Conservation (phyloP, 2,797 vertebrate genomes). For the Salarias fasciatus region DNA sequence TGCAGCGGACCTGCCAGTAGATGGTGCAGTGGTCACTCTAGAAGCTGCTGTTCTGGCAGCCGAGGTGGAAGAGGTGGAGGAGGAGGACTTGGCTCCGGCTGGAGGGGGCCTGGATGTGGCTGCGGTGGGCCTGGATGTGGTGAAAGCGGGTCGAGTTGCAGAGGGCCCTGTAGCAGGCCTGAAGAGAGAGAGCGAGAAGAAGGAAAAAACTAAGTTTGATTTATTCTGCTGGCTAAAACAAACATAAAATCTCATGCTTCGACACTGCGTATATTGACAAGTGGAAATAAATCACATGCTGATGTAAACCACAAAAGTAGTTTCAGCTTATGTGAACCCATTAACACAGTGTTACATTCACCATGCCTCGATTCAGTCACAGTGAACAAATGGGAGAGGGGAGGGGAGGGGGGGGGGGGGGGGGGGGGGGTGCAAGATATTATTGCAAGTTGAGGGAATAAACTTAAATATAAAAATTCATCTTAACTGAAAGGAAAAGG, state of each 20-base stretch:
- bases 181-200: constrained; percentile 14
- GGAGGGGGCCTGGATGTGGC: neutral
- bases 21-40: constrained; percentile 57
- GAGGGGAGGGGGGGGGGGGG: neutral
- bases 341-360: constrained; percentile 38
- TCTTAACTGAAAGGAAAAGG: too few species aligned
- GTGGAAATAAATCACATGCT: constrained; percentile 24
- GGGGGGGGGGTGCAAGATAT: too few species aligned
- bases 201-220: too few species aligned
- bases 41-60: constrained; percentile 49
- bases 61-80: constrained; percentile 26
- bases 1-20: constrained; percentile 65
- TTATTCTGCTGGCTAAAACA: neutral
- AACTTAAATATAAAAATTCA: too few species aligned
- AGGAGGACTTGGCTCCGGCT: constrained; percentile 38
- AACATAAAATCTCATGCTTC: constrained; percentile 7
- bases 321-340: constrained; percentile 36
- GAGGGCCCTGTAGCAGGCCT: constrained; percentile 64
- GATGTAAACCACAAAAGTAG: constrained; percentile 46
- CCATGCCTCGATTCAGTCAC: too few species aligned
- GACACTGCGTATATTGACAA: constrained; percentile 7
- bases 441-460: too few species aligned
- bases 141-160: constrained; percentile 34
- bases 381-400: neutral
- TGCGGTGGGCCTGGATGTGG: constrained; percentile 27